phyloP scores from a whole-genome alignment of 2,888 invertebrate species.

The Tenthredo mesomela region DNA sequence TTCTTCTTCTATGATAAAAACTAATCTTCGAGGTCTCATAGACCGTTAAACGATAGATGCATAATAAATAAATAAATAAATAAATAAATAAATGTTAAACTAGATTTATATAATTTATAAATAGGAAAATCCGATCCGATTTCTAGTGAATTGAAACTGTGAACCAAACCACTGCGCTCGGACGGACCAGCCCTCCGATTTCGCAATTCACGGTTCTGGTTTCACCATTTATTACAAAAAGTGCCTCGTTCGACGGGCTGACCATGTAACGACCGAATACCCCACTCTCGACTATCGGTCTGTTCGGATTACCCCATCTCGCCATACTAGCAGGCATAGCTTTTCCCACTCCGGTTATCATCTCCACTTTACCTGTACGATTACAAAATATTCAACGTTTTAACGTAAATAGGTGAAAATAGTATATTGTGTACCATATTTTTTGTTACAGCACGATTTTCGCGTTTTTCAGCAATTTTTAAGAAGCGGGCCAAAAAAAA shows the following conservation, averaged over 20 bases:
- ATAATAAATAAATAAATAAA: neutral
- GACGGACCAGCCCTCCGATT: slow-evolving; percentile 85
- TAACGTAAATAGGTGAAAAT: too few species aligned
- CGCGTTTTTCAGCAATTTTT: too few species aligned
- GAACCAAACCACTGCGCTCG: slow-evolving; percentile 84
- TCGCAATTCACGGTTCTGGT: slow-evolving; percentile 87
- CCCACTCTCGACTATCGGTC: slow-evolving; percentile 85
- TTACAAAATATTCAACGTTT: too few species aligned
- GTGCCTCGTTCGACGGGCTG: slow-evolving; percentile 85
- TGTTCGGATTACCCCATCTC: slow-evolving; percentile 84
- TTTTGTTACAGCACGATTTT: too few species aligned
- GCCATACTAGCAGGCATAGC: slow-evolving; percentile 81
- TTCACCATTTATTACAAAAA: slow-evolving; percentile 86
- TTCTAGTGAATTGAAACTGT: slow-evolving; percentile 81
- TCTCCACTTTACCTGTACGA: slow-evolving; percentile 88
- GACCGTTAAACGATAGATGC: neutral
- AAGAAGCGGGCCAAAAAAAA: too few species aligned
- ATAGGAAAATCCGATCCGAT: neutral
- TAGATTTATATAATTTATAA: neutral
- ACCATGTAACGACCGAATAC: slow-evolving; percentile 87
- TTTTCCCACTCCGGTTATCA: slow-evolving; percentile 86
- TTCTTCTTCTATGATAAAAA: neutral
- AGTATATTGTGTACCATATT: too few species aligned
- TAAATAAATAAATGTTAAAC: neutral
- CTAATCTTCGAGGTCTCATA: neutral